These are phyloP conservation scores for Diadema setosum DNA, from an alignment of 35 echinoderm and acorn worm genomes.

Conservation along the genomic window DNA sequence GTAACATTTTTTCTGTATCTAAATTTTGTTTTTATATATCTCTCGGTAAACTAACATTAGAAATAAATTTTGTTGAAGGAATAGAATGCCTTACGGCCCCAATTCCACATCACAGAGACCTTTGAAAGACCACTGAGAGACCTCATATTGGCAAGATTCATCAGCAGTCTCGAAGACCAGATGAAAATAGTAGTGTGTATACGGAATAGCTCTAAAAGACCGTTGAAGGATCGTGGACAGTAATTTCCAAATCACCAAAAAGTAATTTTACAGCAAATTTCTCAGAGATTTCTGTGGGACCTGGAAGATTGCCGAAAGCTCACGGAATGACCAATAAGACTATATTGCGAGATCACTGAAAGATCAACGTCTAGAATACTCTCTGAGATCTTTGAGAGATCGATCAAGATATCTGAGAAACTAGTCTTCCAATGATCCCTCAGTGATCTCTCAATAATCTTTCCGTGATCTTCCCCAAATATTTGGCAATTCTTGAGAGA, in stretches of 20 bases:
- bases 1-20: neutral
- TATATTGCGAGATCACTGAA: neutral
- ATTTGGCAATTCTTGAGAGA: neutral
- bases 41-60: neutral
- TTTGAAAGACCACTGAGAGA: neutral
- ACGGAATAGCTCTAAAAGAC: neutral
- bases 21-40: neutral
- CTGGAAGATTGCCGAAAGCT: neutral
- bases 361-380: neutral
- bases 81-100: neutral
- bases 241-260: no score
- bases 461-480: neutral
- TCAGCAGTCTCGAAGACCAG: neutral
- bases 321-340: neutral
- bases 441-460: neutral
- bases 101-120: neutral
- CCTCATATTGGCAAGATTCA: neutral
- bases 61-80: neutral
- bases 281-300: neutral
- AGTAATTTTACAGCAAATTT: neutral
- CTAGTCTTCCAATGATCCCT: neutral
- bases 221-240: neutral
- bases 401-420: neutral
- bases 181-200: neutral
- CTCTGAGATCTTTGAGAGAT: neutral